Base-by-base conservation (phyloP, 2,113 vertebrate genomes). In the Cyprinus carpio region DNA sequence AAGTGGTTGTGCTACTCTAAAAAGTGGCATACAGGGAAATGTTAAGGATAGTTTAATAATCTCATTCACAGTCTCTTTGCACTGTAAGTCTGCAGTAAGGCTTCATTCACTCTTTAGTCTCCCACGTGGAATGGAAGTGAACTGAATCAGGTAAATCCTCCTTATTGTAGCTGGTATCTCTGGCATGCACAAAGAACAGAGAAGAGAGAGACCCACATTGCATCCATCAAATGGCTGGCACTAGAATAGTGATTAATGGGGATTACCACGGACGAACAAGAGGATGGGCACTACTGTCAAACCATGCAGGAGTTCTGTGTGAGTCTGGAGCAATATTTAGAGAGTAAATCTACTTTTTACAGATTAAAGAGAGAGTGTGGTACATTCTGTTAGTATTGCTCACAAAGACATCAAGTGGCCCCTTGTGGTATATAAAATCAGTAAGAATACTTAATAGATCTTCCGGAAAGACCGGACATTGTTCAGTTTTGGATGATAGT, bases 141-240 rank as follows among this genome's bases (percentile, higher is more conserved):
- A 71, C 72, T 86, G 82, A 86, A 85, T 80, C 46, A 65, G 75
- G 56, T 84, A 87, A 88, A 90, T 88, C 89, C 86, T 88, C 62
- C 87, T 88, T 87, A 87, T 88, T 88, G 86, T 90, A 49, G 74
- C 40, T 58, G 89, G 86, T 88, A 90, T 88, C 78, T 88, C 72
- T 87, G 89, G 87, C 49, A 90, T 88, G 84, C 84, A 76, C 83
- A 84, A 82, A 88, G 87, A 72, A 87, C 74, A 88, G 65, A 79
- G 84, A 84, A 65, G 43, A 87, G 72, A 88, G 81, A 64, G 77
- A 86, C 64, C 56, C 84, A 84, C 71, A 77, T n/a, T 82, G 58
- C 20, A 60, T 31, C 77, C 74, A 82, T 88, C 77, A 87, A 87
- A 90, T 86, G 80, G 83, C 49, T 72, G 60, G 54, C 11, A 69